Evolutionary conservation across 92 coral and sea anemone genomes (phyloP).

Genomic region (Epizoanthus fatuus): DNA sequence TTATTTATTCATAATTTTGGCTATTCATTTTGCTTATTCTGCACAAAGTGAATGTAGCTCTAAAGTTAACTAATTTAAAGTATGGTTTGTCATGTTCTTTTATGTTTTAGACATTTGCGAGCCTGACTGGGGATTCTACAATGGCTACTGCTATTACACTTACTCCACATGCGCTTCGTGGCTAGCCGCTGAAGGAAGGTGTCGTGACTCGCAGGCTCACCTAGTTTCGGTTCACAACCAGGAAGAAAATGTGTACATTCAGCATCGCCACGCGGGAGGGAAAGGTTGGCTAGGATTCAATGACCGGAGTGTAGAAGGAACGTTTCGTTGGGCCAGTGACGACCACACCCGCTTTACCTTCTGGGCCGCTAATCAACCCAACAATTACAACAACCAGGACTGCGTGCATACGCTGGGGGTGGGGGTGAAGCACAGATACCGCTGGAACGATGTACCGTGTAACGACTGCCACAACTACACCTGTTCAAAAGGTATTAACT

Average conservation of each 20-base stretch:
- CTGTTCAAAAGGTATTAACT: constrained; percentile 57
- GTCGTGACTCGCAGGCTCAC: constrained; percentile 39
- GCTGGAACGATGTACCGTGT: constrained; percentile 73
- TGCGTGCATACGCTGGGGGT: constrained; percentile 72
- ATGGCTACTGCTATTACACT: constrained; percentile 61
- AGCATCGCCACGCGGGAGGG: constrained; percentile 64
- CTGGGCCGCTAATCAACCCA: constrained; percentile 72
- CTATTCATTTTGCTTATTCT: too few relatives aligned
- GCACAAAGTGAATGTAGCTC: too few relatives aligned
- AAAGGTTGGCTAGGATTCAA: constrained; percentile 67
- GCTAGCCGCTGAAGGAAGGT: constrained; percentile 48
- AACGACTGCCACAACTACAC: constrained; percentile 69
- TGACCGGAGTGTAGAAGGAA: constrained; percentile 54
- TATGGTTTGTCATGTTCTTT: too few relatives aligned
- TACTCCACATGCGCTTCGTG: constrained; percentile 48
- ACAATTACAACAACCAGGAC: constrained; percentile 58
- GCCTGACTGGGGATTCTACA: constrained; percentile 56
- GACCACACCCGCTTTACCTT: constrained; percentile 44
- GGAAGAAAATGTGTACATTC: constrained; percentile 68
- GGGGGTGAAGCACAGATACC: constrained; percentile 33
- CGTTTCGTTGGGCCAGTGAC: constrained; percentile 55
- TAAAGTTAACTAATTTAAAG: too few relatives aligned
- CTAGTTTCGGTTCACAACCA: constrained; percentile 66
- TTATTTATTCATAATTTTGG: too few relatives aligned
- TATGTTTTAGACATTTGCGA: constrained; percentile 63